These are phyloP conservation scores for Athalia cordata DNA, from an alignment of 2,888 invertebrate genomes.

Conservation along the genomic window DNA sequence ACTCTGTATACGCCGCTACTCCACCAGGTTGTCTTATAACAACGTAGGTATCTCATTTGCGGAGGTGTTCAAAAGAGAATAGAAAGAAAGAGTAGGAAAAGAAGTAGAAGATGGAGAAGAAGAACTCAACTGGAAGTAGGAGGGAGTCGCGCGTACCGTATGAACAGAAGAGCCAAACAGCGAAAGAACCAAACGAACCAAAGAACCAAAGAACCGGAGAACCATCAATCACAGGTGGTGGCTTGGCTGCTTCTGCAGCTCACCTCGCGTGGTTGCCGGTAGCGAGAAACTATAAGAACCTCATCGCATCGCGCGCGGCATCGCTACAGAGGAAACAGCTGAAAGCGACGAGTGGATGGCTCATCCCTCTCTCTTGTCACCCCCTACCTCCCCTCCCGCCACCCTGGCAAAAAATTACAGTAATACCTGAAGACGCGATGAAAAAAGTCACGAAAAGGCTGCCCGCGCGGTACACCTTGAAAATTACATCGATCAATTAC, in stretches of 20 bases:
- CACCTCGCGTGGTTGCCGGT: slow-evolving; percentile 64
- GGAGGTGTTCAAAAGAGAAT: slow-evolving; percentile 46
- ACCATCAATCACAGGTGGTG: slow-evolving; percentile 69
- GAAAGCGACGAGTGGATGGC: slow-evolving; percentile 38
- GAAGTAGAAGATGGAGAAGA: too few relatives aligned
- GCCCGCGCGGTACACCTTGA: neutral
- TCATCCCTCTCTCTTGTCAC: slow-evolving; percentile 25
- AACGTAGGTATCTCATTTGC: slow-evolving; percentile 42
- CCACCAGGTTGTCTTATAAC: neutral
- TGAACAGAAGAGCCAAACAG: slow-evolving; percentile 52
- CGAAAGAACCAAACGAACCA: slow-evolving; percentile 55
- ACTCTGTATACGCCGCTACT: slow-evolving; percentile 11
- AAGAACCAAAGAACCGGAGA: slow-evolving; percentile 61
- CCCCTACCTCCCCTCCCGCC: neutral
- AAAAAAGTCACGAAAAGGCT: neutral
- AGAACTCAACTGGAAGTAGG: neutral
- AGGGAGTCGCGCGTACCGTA: slow-evolving; percentile 42
- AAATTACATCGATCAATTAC: neutral
- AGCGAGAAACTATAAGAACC: slow-evolving; percentile 66
- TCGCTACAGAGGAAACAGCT: slow-evolving; percentile 56
- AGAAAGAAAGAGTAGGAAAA: neutral
- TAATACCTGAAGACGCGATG: slow-evolving; percentile 24
- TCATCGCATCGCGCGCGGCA: slow-evolving; percentile 60
- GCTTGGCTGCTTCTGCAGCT: slow-evolving; percentile 49
- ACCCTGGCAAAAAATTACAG: slow-evolving; percentile 26